Evolutionary conservation across 2,888 invertebrate genomes (phyloP).

Genomic region (Ormia ochracea): DNA sequence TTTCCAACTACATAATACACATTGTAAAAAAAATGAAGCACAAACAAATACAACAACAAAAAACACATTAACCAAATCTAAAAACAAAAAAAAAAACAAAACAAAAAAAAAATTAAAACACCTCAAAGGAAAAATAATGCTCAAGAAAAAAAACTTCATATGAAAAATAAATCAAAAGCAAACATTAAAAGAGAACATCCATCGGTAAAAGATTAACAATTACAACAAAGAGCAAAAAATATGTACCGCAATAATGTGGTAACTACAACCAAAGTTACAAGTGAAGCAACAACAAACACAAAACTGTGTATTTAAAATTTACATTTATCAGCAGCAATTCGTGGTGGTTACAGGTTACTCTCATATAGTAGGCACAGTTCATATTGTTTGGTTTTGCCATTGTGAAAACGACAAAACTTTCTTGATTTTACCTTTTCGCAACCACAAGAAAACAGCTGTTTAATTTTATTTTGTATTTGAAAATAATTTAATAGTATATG

Average conservation of each 20-base stretch:
- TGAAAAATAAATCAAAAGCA: slow-evolving; percentile 2
- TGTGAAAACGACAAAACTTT: no score
- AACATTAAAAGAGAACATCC: slow-evolving; percentile 23
- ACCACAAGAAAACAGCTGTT: no score
- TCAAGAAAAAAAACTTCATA: background rate
- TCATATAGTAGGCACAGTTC: no score
- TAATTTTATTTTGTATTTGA: no score
- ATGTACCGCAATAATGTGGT: slow-evolving; percentile 24
- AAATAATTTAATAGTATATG: no score
- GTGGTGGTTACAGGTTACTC: no score
- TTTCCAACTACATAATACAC: background rate
- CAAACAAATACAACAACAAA: background rate
- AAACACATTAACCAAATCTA: slow-evolving; percentile 1
- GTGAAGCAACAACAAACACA: background rate
- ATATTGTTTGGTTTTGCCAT: no score
- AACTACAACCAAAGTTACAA: slow-evolving; percentile 4
- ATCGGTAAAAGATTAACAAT: slow-evolving; percentile 29
- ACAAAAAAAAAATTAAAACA: slow-evolving; percentile 22
- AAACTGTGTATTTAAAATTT: background rate
- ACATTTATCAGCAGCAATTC: background rate
- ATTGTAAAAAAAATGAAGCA: background rate
- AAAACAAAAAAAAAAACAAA: no score
- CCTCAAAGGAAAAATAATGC: slow-evolving; percentile 2
- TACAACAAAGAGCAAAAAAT: slow-evolving; percentile 12
- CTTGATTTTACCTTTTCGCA: no score